Evolutionary conservation across 2,797 vertebrate species (phyloP).

Genomic region (Cheirogaleus major): DNA sequence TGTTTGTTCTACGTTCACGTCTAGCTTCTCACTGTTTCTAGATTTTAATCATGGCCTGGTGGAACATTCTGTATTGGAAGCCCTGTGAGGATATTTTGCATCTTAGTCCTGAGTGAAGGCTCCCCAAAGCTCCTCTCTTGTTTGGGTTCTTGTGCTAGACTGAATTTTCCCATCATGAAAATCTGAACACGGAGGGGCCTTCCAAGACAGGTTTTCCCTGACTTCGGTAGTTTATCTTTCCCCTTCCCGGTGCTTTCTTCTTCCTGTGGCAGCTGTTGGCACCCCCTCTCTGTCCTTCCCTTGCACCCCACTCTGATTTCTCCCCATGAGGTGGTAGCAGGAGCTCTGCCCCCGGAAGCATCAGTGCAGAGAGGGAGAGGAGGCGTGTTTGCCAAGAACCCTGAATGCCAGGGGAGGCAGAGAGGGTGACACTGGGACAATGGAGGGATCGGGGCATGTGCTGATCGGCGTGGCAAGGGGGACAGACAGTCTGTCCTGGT

Average conservation of each 20-base stretch:
- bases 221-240: not conserved
- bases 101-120: not conserved
- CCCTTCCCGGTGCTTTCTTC: not conserved
- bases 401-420: not conserved
- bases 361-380: not conserved
- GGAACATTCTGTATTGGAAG: not conserved
- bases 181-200: not conserved
- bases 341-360: not conserved
- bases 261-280: not conserved
- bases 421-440: not conserved
- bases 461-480: too few species aligned
- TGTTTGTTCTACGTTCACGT: not conserved
- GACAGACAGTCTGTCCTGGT: not conserved
- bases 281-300: too few species aligned
- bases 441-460: not conserved
- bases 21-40: conserved; percentile 10
- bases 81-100: not conserved
- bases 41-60: conserved; percentile 39
- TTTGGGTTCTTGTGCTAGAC: not conserved
- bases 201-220: not conserved
- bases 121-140: not conserved
- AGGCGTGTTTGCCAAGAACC: not conserved
- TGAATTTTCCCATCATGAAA: not conserved
- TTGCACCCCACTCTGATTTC: not conserved
- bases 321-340: not conserved